These are phyloP conservation scores for Harpagus bidentatus DNA, from an alignment of 2,113 vertebrate genomes.

Conservation along the genomic window DNA sequence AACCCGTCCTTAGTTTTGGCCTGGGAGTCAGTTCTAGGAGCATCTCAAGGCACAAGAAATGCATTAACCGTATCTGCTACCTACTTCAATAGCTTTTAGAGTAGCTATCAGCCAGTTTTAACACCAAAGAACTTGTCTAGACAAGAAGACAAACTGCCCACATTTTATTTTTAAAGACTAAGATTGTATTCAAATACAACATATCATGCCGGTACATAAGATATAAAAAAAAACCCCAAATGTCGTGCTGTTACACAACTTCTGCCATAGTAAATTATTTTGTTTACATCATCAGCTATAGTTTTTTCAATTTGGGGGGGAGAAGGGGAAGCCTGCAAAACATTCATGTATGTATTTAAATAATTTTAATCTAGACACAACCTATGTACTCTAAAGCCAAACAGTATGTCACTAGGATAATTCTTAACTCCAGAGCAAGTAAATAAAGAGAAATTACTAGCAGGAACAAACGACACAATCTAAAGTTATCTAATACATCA, in stretches of 20 bases:
- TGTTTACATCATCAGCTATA: not conserved
- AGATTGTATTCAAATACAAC: not conserved
- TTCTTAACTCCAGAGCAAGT: not conserved
- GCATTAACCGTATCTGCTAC: fast-evolving
- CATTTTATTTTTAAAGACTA: not conserved
- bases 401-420: not conserved
- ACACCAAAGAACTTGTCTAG: not conserved
- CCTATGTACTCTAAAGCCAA: not conserved
- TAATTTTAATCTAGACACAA: not conserved
- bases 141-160: not conserved
- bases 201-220: not conserved
- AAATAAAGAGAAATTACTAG: not conserved
- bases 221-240: not conserved
- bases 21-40: not conserved
- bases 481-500: not conserved
- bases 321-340: not conserved
- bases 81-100: not conserved
- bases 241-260: not conserved
- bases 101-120: not conserved
- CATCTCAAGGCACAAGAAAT: not conserved
- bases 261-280: not conserved
- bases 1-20: not conserved
- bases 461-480: fast-evolving
- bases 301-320: not conserved
- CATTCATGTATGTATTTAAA: not conserved